Evolutionary conservation across 2,113 vertebrate species (phyloP).

Genomic region (Mobula birostris): DNA sequence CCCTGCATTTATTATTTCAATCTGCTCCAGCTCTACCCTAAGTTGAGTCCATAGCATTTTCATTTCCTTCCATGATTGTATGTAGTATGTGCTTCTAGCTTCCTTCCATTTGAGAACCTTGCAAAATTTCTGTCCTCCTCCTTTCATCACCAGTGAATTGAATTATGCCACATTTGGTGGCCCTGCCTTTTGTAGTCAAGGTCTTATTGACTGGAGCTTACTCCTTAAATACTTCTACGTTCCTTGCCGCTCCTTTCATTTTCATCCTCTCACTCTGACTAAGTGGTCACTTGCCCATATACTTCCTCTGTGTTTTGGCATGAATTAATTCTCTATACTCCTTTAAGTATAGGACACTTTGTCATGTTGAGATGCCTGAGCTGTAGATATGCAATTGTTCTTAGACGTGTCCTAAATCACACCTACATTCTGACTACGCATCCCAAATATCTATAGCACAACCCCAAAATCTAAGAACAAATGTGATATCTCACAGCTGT

Average conservation of each 20-base stretch:
- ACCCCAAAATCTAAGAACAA: not conserved
- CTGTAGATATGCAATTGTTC: not conserved
- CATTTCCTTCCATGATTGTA: not conserved
- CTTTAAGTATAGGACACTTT: not conserved
- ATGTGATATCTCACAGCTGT: not conserved
- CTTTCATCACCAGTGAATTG: too few relatives aligned
- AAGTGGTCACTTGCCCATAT: not conserved
- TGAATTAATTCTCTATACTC: not conserved
- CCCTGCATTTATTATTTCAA: not conserved
- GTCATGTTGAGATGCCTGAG: not conserved
- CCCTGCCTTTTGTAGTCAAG: not conserved
- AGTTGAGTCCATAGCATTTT: not conserved
- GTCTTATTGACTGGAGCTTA: not conserved
- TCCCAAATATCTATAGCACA: not conserved
- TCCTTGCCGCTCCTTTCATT: not conserved
- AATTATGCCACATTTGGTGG: too few relatives aligned
- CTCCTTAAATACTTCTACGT: not conserved
- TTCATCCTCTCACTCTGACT: too few relatives aligned
- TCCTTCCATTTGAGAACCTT: not conserved
- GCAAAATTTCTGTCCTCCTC: not conserved
- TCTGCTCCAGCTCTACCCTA: not conserved
- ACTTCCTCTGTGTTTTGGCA: not conserved
- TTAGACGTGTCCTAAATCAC: not conserved
- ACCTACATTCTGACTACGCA: not conserved
- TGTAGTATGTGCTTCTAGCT: not conserved